These are phyloP conservation scores for Gallinago jamesoni DNA, from an alignment of 2,113 vertebrate species.

Conservation along the genomic window DNA sequence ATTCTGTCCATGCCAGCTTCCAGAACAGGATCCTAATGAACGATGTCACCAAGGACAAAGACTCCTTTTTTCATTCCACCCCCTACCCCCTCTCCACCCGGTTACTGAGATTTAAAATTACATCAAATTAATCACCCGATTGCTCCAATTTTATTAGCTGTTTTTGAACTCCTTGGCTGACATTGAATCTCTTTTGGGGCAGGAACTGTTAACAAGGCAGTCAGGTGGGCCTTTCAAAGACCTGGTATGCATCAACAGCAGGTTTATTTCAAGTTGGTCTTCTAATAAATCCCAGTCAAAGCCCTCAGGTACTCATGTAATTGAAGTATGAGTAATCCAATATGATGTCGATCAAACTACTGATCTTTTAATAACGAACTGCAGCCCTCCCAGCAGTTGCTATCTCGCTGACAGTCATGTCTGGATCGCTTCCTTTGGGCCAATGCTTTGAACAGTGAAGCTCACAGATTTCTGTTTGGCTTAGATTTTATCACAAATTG, in stretches of 20 bases:
- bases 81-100: no score
- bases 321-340: slow-evolving; percentile 66
- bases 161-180: background rate
- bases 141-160: background rate
- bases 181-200: background rate
- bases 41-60: background rate
- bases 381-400: slow-evolving; percentile 42
- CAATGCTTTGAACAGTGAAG: slow-evolving; percentile 50
- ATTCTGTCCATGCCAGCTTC: background rate
- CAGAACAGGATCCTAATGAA: background rate
- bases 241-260: background rate
- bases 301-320: slow-evolving; percentile 57
- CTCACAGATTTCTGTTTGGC: slow-evolving; percentile 53
- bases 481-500: slow-evolving; percentile 67
- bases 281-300: slow-evolving; percentile 43
- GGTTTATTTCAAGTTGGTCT: slow-evolving; percentile 25
- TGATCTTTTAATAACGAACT: slow-evolving; percentile 68
- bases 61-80: background rate
- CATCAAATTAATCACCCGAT: background rate
- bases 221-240: slow-evolving; percentile 8
- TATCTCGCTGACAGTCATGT: slow-evolving; percentile 49
- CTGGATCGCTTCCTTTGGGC: slow-evolving; percentile 57
- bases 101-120: slow-evolving; percentile 1
- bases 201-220: background rate
- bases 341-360: slow-evolving; percentile 56